Evolutionary conservation across 2,888 invertebrate species (phyloP).

Genomic region (Drosophila lacicola): DNA sequence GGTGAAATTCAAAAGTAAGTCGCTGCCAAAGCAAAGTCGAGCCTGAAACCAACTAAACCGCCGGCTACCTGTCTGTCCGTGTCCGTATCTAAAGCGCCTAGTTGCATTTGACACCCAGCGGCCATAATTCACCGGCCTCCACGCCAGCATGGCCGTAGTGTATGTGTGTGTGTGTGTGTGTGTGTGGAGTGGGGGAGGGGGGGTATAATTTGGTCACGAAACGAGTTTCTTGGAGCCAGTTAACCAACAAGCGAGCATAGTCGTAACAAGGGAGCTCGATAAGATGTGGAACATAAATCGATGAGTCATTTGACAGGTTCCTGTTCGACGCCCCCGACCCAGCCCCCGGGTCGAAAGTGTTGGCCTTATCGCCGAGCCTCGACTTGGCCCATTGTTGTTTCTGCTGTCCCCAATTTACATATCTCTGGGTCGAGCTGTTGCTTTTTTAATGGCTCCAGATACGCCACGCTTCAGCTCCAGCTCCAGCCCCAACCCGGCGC

Average conservation of each 20-base stretch:
- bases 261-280: conserved; percentile 32
- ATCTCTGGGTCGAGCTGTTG: conserved; percentile 18
- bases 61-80: conserved; percentile 28
- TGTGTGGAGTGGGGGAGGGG: not conserved
- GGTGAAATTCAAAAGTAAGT: conserved; percentile 63
- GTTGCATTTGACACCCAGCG: conserved; percentile 61
- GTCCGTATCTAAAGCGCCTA: conserved; percentile 53
- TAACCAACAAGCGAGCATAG: conserved; percentile 40
- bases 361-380: conserved; percentile 31
- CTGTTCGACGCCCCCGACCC: conserved; percentile 20
- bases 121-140: conserved; percentile 51
- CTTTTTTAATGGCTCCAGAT: conserved; percentile 27
- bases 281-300: conserved; percentile 56
- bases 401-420: conserved; percentile 42
- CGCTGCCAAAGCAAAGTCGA: conserved; percentile 43
- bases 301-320: conserved; percentile 64
- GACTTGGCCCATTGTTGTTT: conserved; percentile 18
- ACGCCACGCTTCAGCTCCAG: not conserved
- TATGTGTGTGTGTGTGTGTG: not conserved
- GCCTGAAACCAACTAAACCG: conserved; percentile 18
- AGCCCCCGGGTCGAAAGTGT: conserved; percentile 27
- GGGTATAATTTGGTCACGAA: conserved; percentile 54
- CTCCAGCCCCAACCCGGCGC: not conserved
- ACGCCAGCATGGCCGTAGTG: not conserved
- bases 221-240: conserved; percentile 36